phyloP scores from a whole-genome alignment of 1,140 invertebrate genomes.

The Leptoteleia sp. region DNA sequence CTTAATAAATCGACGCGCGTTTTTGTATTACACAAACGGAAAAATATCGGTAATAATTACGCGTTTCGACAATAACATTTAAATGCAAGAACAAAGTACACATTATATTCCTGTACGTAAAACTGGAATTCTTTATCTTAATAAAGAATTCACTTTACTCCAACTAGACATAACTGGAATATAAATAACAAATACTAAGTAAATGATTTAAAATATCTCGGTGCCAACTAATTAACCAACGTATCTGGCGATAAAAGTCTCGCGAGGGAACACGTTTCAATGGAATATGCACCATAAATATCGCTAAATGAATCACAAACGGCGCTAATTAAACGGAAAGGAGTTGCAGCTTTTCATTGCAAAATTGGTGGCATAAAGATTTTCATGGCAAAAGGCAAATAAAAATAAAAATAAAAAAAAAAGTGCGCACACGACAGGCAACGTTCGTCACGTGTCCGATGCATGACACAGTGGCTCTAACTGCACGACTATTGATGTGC shows the following conservation, averaged over 20 bases:
- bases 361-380: background rate
- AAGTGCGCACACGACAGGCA: background rate
- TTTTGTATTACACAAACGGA: too few relatives aligned
- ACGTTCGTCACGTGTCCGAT: constrained; percentile 18
- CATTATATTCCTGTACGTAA: too few relatives aligned
- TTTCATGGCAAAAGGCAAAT: too few relatives aligned
- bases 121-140: background rate
- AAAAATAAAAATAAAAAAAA: too few relatives aligned
- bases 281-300: too few relatives aligned
- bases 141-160: background rate
- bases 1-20: too few relatives aligned
- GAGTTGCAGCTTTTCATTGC: too few relatives aligned
- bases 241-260: too few relatives aligned
- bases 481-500: constrained; percentile 22
- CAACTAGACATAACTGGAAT: background rate
- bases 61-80: background rate
- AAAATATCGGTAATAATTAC: background rate
- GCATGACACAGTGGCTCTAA: constrained; percentile 30
- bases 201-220: background rate
- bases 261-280: too few relatives aligned
- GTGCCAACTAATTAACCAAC: background rate
- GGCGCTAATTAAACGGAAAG: too few relatives aligned
- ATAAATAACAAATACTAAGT: background rate
- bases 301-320: too few relatives aligned
- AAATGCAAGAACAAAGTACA: too few relatives aligned